phyloP scores from a whole-genome alignment of 2,113 vertebrate species.

The Cyprinodon tularosa region DNA sequence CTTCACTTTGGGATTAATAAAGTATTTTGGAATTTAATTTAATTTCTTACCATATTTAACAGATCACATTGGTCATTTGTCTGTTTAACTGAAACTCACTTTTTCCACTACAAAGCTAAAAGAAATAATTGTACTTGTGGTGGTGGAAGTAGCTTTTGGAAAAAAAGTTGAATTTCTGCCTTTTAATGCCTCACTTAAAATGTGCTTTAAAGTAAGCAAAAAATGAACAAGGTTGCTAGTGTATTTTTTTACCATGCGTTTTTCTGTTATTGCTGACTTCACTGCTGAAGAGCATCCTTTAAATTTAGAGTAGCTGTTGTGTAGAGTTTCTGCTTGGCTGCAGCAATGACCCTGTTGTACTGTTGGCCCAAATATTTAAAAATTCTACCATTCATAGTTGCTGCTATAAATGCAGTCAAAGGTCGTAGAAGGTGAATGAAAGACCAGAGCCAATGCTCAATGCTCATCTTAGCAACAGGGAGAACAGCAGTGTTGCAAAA shows the following conservation, averaged over 20 bases:
- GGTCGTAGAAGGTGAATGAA: background rate
- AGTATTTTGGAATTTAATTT: too few relatives aligned
- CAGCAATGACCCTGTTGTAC: constrained; percentile 1
- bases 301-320: constrained; percentile 1
- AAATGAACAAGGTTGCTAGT: background rate
- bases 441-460: background rate
- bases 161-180: background rate
- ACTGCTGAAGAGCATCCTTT: background rate
- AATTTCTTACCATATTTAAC: background rate
- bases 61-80: background rate
- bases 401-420: background rate
- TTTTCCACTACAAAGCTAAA: background rate
- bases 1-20: too few relatives aligned
- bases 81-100: background rate
- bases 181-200: background rate
- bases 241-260: background rate
- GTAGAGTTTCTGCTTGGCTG: background rate
- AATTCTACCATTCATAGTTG: constrained; percentile 31
- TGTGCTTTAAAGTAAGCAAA: too few relatives aligned
- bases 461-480: too few relatives aligned
- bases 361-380: background rate
- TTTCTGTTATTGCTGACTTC: background rate
- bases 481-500: too few relatives aligned
- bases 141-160: too few relatives aligned
- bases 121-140: background rate